phyloP scores from a whole-genome alignment of 2,113 vertebrate genomes.

The Istiophorus platypterus region DNA sequence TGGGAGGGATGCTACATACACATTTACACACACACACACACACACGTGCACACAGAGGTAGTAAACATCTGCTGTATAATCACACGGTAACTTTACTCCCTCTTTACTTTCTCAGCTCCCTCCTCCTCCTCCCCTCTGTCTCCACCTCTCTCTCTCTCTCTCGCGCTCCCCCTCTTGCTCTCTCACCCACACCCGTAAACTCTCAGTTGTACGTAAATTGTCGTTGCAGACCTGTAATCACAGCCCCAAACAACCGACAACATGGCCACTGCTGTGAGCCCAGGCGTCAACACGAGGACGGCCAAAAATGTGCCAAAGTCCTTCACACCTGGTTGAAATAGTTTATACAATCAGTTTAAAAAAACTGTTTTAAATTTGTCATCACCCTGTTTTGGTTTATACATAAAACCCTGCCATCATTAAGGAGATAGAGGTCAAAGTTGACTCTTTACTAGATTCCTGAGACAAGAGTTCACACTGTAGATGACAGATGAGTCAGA shows the following conservation, averaged over 20 bases:
- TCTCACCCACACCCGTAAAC: conserved; percentile 53
- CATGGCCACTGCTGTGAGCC: conserved; percentile 32
- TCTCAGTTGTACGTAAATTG: conserved; percentile 54
- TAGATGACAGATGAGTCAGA: background rate
- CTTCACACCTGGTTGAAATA: background rate
- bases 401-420: too few relatives aligned
- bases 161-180: background rate
- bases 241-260: conserved; percentile 45
- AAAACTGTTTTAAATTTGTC: too few relatives aligned
- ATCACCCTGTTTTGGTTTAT: too few relatives aligned
- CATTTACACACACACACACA: conserved; percentile 23
- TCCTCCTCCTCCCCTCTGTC: too few relatives aligned
- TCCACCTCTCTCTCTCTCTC: background rate
- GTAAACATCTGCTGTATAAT: conserved; percentile 66
- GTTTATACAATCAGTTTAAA: too few relatives aligned
- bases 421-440: background rate
- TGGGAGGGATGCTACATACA: background rate
- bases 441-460: background rate
- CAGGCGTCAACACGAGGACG: conserved; percentile 22
- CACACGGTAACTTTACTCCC: conserved; percentile 46
- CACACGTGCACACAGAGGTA: conserved; percentile 30
- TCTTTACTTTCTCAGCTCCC: too few relatives aligned
- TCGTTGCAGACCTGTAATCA: conserved; percentile 69
- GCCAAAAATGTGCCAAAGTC: background rate
- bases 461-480: background rate